Evolutionary conservation across 2,797 vertebrate genomes (phyloP), one percentile per base, ranked within the genome.

Genomic region (Choloepus didactylus): DNA sequence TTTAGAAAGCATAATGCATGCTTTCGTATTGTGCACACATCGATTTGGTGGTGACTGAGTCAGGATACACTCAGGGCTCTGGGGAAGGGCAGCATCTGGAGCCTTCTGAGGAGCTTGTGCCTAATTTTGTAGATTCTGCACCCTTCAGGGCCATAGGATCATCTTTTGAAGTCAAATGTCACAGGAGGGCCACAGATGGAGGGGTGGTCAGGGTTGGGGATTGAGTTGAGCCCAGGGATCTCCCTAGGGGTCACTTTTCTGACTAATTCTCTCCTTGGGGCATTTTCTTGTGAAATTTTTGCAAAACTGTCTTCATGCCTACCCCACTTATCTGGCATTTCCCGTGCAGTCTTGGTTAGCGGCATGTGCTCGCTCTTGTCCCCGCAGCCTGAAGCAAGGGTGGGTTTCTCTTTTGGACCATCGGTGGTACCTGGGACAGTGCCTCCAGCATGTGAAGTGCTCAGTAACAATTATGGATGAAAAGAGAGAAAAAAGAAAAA

Each of bases 221-320:
- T 12, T 51, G 62, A 38, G 62, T 4, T 19, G 62, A 86, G 25
- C 44, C 77, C 62, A 86, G 95, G 96, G 91, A 62, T 72, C 95
- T 96, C 60, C 87, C 95, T 31, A 62, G 62, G 41, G 69, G 60
- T 56, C 60, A 54, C 56, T 95, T 66, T 92, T 79, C 89, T 94
- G 92, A 91, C 66, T 77, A 81, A 92, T 16, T 70, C 56, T 91
- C 66, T 89, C 38, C 11, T 16, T 15, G 83, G 93, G 91, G 54
- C 89, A 95, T 94, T 97, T 97, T 86, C 89, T 70, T 27, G 49
- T 91, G 89, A 95, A 87, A 59, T 29, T 75, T 76, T 72, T 69
- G 56, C 70, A 66, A 18, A 19, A 15, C 35, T 6, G 8, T 59
- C 83, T 62, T 87, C 54, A 31, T 27, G 66, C 25, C 66, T 38